A percentile compares a stretch with the other conserved stretches of the same genome.
phyloP scores from a whole-genome alignment of 1,140 invertebrate species.

The Pseudomyrmex gracilis region DNA sequence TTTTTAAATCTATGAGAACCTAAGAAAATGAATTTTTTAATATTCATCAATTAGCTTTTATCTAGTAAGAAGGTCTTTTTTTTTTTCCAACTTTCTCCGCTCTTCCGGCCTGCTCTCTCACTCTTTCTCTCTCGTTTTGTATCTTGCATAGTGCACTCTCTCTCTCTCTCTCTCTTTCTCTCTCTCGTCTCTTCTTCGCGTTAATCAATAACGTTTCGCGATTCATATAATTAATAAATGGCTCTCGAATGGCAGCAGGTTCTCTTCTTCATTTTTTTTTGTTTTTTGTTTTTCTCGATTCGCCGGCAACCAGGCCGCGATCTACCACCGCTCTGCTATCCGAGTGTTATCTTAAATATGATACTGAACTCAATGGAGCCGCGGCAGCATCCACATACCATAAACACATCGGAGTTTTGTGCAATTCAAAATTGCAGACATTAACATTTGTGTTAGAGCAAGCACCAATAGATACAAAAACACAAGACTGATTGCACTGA shows the following conservation, averaged over 20 bases:
- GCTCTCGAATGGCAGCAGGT: constrained; percentile 43
- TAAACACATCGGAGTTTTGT: no score
- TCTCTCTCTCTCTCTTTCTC: constrained; percentile 65
- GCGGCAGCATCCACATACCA: constrained; percentile 58
- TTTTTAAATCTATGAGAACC: constrained; percentile 82
- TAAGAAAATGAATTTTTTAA: constrained; percentile 82
- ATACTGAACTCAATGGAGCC: constrained; percentile 74
- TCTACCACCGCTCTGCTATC: constrained; percentile 32
- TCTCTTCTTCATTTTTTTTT: neutral
- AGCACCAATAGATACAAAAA: constrained; percentile 76
- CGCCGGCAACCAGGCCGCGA: constrained; percentile 29
- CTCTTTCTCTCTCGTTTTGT: constrained; percentile 62
- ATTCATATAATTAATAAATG: constrained; percentile 68
- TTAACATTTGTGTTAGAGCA: constrained; percentile 70
- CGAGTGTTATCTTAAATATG: constrained; percentile 73
- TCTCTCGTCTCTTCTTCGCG: constrained; percentile 54
- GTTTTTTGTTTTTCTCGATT: neutral
- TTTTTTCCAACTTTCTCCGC: constrained; percentile 59
- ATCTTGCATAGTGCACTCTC: constrained; percentile 52
- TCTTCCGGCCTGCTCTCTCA: constrained; percentile 35
- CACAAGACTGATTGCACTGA: constrained; percentile 85
- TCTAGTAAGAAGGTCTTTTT: constrained; percentile 81
- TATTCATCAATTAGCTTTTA: constrained; percentile 78
- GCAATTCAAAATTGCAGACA: no score
- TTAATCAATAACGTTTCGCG: constrained; percentile 75